These are phyloP conservation scores for Trachythela sp. DNA, from an alignment of 64 coral and sea anemone species.

Conservation along the genomic window DNA sequence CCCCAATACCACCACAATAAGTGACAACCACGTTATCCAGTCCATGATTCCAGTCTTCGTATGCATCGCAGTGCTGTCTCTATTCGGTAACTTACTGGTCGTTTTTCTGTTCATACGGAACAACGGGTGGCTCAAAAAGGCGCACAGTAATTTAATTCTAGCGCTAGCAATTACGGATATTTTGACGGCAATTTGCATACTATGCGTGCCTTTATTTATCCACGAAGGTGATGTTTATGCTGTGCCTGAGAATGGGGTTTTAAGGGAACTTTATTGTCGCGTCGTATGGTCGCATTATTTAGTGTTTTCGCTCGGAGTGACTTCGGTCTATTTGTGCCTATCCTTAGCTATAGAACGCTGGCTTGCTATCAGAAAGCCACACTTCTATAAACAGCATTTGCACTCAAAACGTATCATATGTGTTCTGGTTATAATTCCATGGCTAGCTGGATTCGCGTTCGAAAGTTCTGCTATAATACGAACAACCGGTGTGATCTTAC, in stretches of 20 bases:
- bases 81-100: background rate
- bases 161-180: background rate
- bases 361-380: background rate
- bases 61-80: background rate
- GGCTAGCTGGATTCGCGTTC: background rate
- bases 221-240: background rate
- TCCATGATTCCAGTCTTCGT: background rate
- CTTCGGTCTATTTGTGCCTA: background rate
- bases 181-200: background rate
- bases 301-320: background rate
- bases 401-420: background rate
- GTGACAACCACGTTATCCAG: background rate
- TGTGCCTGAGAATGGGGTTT: background rate
- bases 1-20: background rate
- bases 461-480: background rate
- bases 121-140: background rate
- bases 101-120: background rate
- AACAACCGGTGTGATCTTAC: background rate
- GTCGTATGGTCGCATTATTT: constrained; percentile 4
- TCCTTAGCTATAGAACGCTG: background rate
- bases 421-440: background rate
- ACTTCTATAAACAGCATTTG: background rate
- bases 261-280: background rate
- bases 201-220: background rate
- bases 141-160: background rate